phyloP scores from a whole-genome alignment of 2,113 vertebrate genomes.

The Cisticola juncidis region DNA sequence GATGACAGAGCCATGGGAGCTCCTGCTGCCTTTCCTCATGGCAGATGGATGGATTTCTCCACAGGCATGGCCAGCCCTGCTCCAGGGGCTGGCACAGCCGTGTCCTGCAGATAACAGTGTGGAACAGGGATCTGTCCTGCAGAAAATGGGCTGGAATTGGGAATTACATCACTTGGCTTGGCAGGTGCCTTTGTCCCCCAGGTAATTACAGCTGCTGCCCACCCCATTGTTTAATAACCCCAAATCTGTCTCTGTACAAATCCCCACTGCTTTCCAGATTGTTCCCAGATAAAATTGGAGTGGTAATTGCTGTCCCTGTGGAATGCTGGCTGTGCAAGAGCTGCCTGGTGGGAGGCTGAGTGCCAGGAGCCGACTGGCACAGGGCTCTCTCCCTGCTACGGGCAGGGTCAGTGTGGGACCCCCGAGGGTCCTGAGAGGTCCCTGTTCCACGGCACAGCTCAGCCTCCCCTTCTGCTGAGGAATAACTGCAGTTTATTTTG shows the following conservation, averaged over 20 bases:
- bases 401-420: accelerated
- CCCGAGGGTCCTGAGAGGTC: neutral
- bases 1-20: accelerated
- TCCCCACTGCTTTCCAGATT: neutral
- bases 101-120: neutral
- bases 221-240: neutral
- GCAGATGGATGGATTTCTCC: neutral
- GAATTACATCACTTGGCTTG: neutral
- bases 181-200: neutral
- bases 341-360: neutral
- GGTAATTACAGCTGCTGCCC: neutral
- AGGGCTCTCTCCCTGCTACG: neutral
- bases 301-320: neutral
- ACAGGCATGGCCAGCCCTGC: neutral
- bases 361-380: neutral
- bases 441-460: neutral
- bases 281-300: neutral
- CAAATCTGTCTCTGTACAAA: neutral
- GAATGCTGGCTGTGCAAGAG: neutral
- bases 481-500: neutral
- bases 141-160: neutral
- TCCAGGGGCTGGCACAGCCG: accelerated
- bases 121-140: accelerated
- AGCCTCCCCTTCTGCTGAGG: neutral
- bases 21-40: neutral